phyloP scores from a whole-genome alignment of 1,140 invertebrate genomes.

The Trachelipus rathkii region DNA sequence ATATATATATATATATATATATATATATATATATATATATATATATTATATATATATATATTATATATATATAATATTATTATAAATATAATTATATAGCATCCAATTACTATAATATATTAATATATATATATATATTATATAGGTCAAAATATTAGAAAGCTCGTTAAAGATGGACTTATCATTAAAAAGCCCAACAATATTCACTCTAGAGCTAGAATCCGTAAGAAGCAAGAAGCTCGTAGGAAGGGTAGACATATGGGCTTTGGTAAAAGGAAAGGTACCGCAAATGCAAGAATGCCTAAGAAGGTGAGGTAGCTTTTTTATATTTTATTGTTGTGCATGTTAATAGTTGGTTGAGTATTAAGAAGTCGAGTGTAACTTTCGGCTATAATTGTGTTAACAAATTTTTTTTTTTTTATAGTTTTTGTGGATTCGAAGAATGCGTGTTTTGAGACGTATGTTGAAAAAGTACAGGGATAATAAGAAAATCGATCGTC shows the following conservation, averaged over 20 bases:
- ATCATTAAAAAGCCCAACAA: constrained; percentile 99
- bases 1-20: too few species aligned
- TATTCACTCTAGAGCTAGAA: constrained; percentile 93
- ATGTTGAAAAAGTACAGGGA: constrained; percentile 95
- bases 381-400: not conserved
- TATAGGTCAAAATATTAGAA: constrained; percentile 92
- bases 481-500: constrained; percentile 97
- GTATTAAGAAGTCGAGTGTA: not conserved
- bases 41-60: too few species aligned
- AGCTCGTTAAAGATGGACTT: constrained; percentile 98
- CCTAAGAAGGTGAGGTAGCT: constrained; percentile 74
- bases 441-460: constrained; percentile 92
- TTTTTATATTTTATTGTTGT: not conserved
- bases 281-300: constrained; percentile 97
- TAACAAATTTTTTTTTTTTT: not conserved
- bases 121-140: constrained; percentile 36
- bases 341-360: not conserved
- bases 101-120: too few species aligned
- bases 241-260: constrained; percentile 95
- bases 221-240: constrained; percentile 94
- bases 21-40: too few species aligned
- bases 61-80: too few species aligned
- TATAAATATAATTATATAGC: too few species aligned
- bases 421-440: constrained; percentile 92
- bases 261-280: constrained; percentile 97